phyloP scores from a whole-genome alignment of 2,888 invertebrate species.

The Dolichopus griseipennis region DNA sequence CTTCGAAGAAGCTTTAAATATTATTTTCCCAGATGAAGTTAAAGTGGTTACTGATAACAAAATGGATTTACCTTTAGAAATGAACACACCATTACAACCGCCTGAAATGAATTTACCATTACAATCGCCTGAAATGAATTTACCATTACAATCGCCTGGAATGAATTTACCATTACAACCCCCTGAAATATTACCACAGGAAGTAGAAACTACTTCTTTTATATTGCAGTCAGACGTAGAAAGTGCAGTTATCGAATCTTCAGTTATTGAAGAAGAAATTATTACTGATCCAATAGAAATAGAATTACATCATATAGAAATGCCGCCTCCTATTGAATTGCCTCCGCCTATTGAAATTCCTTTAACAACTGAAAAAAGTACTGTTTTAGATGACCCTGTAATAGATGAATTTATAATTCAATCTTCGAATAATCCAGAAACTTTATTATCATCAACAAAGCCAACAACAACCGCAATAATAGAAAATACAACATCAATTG shows the following conservation, averaged over 20 bases:
- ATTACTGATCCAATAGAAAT: background rate
- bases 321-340: background rate
- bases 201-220: background rate
- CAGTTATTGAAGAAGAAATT: conserved; percentile 10
- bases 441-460: no score
- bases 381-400: background rate
- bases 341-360: background rate
- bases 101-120: no score
- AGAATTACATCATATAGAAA: background rate
- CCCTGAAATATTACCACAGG: no score
- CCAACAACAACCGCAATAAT: no score
- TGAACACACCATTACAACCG: background rate
- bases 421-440: no score
- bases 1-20: conserved; percentile 52
- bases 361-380: background rate
- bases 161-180: background rate
- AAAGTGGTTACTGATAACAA: conserved; percentile 27
- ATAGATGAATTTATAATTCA: background rate
- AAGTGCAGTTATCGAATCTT: conserved; percentile 24
- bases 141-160: background rate
- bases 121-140: no score
- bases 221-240: conserved; percentile 20
- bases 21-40: conserved; percentile 51
- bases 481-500: background rate
- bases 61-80: conserved; percentile 13